These are phyloP conservation scores for Serinus canaria DNA, from an alignment of 2,113 vertebrate species.

Conservation along the genomic window DNA sequence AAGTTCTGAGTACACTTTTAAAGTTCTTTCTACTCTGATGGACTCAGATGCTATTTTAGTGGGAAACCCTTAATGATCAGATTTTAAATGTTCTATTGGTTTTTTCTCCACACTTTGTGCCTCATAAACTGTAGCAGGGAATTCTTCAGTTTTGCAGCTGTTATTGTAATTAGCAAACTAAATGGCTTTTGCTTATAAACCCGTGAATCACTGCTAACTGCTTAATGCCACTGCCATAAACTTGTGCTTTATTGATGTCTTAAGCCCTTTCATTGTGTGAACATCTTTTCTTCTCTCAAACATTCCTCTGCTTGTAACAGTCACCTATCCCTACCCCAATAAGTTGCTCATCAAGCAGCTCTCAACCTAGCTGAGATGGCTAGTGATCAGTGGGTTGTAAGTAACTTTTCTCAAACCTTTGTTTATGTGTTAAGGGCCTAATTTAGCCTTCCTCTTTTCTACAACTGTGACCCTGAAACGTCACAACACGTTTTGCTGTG, in stretches of 20 bases:
- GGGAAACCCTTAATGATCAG: neutral
- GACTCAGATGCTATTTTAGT: neutral
- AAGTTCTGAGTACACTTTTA: neutral
- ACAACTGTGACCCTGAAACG: neutral
- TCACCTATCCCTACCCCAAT: neutral
- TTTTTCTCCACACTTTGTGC: neutral
- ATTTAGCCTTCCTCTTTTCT: neutral
- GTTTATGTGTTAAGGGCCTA: neutral
- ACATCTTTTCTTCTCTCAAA: neutral
- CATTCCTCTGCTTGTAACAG: neutral
- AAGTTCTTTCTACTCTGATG: neutral
- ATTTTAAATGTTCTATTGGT: neutral
- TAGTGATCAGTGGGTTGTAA: neutral
- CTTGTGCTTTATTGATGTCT: neutral
- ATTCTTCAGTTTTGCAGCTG: conserved; percentile 4
- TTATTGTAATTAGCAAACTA: conserved; percentile 22
- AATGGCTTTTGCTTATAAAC: neutral
- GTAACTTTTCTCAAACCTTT: neutral
- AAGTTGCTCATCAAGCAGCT: neutral
- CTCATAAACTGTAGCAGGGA: conserved; percentile 18
- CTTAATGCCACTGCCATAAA: neutral
- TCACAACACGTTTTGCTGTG: neutral
- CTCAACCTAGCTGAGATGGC: neutral
- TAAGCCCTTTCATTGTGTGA: neutral
- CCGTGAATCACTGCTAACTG: neutral